phyloP scores from a whole-genome alignment of 2,888 invertebrate genomes.

The Tipula lateralis region DNA sequence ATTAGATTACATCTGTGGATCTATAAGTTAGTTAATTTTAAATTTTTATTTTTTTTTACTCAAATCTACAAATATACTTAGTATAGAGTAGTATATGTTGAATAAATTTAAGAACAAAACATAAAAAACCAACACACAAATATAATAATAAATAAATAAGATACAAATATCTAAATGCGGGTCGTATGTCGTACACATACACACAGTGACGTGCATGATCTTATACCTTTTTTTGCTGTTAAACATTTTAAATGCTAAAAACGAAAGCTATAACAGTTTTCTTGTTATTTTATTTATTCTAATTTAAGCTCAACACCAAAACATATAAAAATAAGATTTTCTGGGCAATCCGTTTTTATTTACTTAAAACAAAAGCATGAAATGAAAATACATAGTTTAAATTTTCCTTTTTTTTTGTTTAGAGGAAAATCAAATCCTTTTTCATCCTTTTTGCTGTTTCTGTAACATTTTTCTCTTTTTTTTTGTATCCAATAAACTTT shows the following conservation, averaged over 20 bases:
- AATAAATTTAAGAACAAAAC: neutral
- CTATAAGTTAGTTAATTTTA: neutral
- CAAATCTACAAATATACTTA: neutral
- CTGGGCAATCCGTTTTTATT: neutral
- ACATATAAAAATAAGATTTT: neutral
- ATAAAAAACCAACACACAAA: neutral
- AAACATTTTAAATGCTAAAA: neutral
- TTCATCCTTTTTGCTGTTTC: neutral
- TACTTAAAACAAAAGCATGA: neutral
- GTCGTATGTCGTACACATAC: neutral
- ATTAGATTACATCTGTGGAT: conserved; percentile 15
- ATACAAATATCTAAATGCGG: neutral
- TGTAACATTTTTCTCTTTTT: neutral
- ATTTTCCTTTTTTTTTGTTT: neutral
- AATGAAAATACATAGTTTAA: neutral
- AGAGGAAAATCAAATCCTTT: neutral
- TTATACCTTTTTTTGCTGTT: neutral
- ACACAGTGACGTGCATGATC: neutral
- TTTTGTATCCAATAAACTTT: neutral
- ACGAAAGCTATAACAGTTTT: neutral
- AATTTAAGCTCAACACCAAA: neutral
- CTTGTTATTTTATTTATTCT: neutral
- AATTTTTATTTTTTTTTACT: neutral
- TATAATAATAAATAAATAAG: neutral
- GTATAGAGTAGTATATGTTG: neutral